Percentiles rank a stretch among this genome's conserved stretches.
phyloP scores from a whole-genome alignment of 2,797 vertebrate genomes.

The Pipistrellus pipistrellus region DNA sequence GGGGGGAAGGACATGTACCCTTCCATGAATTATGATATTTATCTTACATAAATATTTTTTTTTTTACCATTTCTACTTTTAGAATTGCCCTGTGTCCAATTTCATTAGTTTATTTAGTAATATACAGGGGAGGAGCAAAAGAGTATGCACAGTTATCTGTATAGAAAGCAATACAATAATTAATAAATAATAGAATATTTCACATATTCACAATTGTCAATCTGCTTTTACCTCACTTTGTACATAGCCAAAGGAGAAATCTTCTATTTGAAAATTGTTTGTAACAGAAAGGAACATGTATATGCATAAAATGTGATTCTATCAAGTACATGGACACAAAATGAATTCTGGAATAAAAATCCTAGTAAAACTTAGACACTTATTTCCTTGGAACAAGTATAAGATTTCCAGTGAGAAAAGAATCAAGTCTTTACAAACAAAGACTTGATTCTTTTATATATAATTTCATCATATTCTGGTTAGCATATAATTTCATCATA shows the following conservation, averaged over 20 bases:
- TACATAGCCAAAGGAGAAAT: background rate
- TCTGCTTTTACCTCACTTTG: background rate
- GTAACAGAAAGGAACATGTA: background rate
- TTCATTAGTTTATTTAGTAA: background rate
- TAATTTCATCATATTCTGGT: too few species aligned
- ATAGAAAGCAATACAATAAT: background rate
- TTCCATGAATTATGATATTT: background rate
- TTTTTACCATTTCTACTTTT: background rate
- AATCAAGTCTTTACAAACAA: background rate
- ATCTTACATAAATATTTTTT: background rate
- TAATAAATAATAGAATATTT: background rate
- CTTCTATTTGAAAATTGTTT: background rate
- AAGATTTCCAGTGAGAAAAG: background rate
- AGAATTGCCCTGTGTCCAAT: background rate
- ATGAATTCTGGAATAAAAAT: background rate
- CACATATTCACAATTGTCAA: background rate
- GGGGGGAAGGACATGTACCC: too few species aligned
- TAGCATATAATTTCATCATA: background rate
- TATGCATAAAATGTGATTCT: background rate
- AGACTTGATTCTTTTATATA: too few species aligned
- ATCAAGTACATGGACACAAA: accelerated
- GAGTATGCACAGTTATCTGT: background rate
- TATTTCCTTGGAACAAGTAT: background rate
- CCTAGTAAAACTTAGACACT: background rate
- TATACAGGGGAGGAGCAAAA: accelerated